A percentile compares a stretch with the other conserved stretches of the same genome.
Evolutionary conservation across 2,113 vertebrate species (phyloP).

Genomic region (Tragelaphus imberbis): DNA sequence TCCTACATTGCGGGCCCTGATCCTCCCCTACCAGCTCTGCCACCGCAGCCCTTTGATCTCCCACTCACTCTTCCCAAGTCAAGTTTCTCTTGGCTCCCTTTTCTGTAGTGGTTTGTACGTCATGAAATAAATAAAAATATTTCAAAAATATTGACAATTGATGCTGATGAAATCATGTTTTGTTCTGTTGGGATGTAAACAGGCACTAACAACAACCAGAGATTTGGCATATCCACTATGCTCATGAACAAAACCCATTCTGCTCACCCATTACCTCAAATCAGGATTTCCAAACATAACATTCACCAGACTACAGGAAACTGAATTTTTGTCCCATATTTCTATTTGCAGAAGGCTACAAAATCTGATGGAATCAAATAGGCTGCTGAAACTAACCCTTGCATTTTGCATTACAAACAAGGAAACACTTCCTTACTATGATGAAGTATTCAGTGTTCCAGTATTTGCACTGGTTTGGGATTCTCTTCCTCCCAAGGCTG

Average conservation of each 20-base stretch:
- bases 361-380: slow-evolving; percentile 28
- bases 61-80: slow-evolving; percentile 49
- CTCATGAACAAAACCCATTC: neutral
- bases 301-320: neutral
- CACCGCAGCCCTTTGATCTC: slow-evolving; percentile 52
- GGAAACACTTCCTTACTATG: too few species aligned
- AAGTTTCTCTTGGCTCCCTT: slow-evolving; percentile 61
- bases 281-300: neutral
- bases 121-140: slow-evolving; percentile 59
- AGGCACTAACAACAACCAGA: neutral
- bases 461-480: slow-evolving; percentile 40
- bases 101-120: neutral
- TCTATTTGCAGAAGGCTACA: slow-evolving; percentile 8
- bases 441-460: neutral
- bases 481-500: slow-evolving; percentile 48
- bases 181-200: slow-evolving; percentile 9
- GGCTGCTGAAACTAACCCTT: slow-evolving; percentile 47
- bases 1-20: slow-evolving; percentile 1
- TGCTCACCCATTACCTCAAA: slow-evolving; percentile 20
- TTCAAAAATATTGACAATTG: slow-evolving; percentile 45
- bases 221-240: neutral
- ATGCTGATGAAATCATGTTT: slow-evolving; percentile 48
- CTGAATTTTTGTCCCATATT: neutral
- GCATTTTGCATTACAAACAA: neutral
- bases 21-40: neutral